phyloP scores from a whole-genome alignment of 92 coral and sea anemone genomes.

The Palythoa caribaeorum region DNA sequence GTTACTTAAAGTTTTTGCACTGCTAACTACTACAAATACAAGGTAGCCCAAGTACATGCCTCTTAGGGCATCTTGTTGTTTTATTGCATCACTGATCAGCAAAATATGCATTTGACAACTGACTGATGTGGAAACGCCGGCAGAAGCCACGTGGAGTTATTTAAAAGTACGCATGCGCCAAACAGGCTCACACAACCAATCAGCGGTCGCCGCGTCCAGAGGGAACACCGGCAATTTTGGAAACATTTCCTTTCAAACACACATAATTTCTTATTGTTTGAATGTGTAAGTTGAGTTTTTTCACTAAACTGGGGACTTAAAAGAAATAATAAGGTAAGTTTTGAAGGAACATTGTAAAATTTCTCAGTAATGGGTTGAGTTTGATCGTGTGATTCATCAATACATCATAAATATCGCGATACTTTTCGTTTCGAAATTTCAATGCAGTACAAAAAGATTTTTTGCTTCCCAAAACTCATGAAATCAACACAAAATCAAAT shows the following conservation, averaged over 20 bases:
- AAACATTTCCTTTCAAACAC: slow-evolving; percentile 51
- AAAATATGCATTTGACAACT: not conserved
- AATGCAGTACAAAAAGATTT: too few species aligned
- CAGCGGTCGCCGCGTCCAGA: slow-evolving; percentile 99
- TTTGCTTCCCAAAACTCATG: too few species aligned
- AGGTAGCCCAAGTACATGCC: too few species aligned
- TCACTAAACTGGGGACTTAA: not conserved
- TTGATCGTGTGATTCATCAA: not conserved
- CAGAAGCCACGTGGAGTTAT: slow-evolving; percentile 76
- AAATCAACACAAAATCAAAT: too few species aligned
- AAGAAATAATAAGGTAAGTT: slow-evolving; percentile 10
- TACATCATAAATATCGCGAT: not conserved
- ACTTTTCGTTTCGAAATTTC: not conserved
- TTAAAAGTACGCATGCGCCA: slow-evolving; percentile 63
- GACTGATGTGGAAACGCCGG: slow-evolving; percentile 63
- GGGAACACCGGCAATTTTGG: slow-evolving; percentile 70
- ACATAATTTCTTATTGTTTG: slow-evolving; percentile 43
- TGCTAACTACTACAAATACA: too few species aligned
- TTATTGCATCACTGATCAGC: not conserved
- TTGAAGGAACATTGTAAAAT: not conserved
- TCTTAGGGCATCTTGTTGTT: too few species aligned
- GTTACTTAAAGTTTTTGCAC: too few species aligned
- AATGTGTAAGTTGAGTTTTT: not conserved
- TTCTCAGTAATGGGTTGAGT: not conserved
- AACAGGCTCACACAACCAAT: slow-evolving; percentile 74